These are phyloP conservation scores for Trichopria drosophilae DNA, from an alignment of 2,888 invertebrate species.

Conservation along the genomic window DNA sequence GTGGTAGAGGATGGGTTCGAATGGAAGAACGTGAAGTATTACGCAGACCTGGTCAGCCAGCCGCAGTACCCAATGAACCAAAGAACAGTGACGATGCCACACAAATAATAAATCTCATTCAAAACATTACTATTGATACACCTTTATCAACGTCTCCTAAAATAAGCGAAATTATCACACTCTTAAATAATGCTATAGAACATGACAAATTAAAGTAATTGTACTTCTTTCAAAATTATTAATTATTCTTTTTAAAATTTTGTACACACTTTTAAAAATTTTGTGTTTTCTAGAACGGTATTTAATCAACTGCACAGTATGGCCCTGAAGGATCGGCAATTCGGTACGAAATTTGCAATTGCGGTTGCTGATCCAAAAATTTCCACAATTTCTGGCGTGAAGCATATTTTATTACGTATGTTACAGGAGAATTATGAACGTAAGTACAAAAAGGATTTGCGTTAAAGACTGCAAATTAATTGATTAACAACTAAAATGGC, in stretches of 20 bases:
- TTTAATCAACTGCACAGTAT: conserved; percentile 34
- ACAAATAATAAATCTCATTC: conserved; percentile 31
- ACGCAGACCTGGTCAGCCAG: conserved; percentile 37
- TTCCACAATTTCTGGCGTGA: too few species aligned
- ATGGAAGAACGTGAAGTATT: conserved; percentile 26
- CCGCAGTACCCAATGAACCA: not conserved
- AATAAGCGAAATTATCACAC: conserved; percentile 21
- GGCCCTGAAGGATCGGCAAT: conserved; percentile 37
- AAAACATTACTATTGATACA: conserved; percentile 27
- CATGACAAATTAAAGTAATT: conserved; percentile 30
- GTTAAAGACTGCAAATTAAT: conserved; percentile 19
- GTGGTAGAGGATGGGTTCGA: conserved; percentile 43
- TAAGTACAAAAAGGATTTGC: conserved; percentile 17
- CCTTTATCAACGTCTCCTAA: conserved; percentile 5
- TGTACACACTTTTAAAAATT: not conserved
- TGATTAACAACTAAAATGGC: too few species aligned
- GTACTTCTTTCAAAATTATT: not conserved
- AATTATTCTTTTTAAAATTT: not conserved
- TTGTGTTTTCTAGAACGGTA: conserved; percentile 23
- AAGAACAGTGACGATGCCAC: conserved; percentile 25
- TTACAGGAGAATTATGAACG: conserved; percentile 32
- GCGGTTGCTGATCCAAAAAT: conserved; percentile 25
- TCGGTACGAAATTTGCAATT: conserved; percentile 35
- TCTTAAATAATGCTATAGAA: conserved; percentile 6
- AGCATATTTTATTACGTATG: too few species aligned